These are phyloP conservation scores for Ornithorhynchus anatinus DNA, from an alignment of 2,113 vertebrate genomes.

Conservation along the genomic window DNA sequence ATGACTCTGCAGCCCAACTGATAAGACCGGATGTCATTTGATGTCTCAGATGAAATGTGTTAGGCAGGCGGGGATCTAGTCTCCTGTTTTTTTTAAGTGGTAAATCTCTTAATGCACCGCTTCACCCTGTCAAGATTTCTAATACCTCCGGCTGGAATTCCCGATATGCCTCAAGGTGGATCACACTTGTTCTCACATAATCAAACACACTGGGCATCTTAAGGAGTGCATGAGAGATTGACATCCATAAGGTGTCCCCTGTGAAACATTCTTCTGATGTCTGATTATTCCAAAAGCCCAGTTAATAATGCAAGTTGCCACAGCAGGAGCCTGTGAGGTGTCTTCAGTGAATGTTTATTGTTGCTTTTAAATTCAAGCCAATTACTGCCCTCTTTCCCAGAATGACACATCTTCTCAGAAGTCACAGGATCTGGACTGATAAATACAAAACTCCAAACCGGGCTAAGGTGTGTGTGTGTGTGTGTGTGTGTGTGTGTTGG, in stretches of 20 bases:
- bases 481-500: background rate
- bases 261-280: constrained; percentile 56
- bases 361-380: constrained; percentile 69
- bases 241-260: constrained; percentile 62
- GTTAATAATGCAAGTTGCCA: constrained; percentile 57
- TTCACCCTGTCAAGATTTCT: constrained; percentile 68
- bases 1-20: constrained; percentile 49
- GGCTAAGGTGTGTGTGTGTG: background rate
- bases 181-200: constrained; percentile 68
- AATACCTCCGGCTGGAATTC: constrained; percentile 55
- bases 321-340: constrained; percentile 59
- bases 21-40: constrained; percentile 57
- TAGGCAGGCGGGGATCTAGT: constrained; percentile 20
- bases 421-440: constrained; percentile 39
- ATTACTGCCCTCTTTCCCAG: constrained; percentile 68
- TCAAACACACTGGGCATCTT: constrained; percentile 66
- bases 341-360: constrained; percentile 73
- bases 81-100: constrained; percentile 39
- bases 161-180: constrained; percentile 63
- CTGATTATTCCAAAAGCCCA: constrained; percentile 61
- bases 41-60: constrained; percentile 58
- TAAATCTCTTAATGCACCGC: constrained; percentile 63
- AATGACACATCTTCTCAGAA: constrained; percentile 52
- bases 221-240: constrained; percentile 61
- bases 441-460: constrained; percentile 4